Evolutionary conservation across 37 sponge, comb jelly and placozoan genomes (phyloP).

Genomic region (Ianthella basta): DNA sequence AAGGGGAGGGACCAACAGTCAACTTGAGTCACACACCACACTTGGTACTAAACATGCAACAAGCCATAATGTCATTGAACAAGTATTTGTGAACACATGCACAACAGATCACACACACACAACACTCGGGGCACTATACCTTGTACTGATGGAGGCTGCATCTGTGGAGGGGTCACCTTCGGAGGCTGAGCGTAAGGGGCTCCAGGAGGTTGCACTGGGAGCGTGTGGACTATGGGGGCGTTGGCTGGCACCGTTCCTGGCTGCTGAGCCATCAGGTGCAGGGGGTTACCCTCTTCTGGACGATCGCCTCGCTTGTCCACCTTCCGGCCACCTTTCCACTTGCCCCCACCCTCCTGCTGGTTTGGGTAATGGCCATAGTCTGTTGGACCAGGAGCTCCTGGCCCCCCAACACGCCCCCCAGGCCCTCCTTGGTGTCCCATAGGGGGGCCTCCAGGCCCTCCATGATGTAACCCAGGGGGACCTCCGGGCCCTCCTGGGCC

Average conservation of each 20-base stretch:
- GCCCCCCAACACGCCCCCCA: background rate
- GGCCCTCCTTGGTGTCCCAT: background rate
- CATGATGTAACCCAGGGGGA: no score
- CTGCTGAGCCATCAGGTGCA: background rate
- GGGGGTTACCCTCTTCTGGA: background rate
- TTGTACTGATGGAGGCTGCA: no score
- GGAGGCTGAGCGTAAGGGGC: background rate
- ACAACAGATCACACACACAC: no score
- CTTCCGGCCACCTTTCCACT: conserved; percentile 10
- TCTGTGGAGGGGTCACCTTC: background rate
- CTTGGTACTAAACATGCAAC: no score
- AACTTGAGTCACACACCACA: no score
- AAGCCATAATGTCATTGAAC: no score
- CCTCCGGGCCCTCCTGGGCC: no score
- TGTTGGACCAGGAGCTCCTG: background rate
- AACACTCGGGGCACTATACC: no score
- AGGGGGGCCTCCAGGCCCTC: no score
- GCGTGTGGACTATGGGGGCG: background rate
- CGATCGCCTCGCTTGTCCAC: background rate
- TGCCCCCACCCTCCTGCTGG: conserved; percentile 30
- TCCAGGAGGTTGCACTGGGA: background rate
- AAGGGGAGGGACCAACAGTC: conserved; percentile 6
- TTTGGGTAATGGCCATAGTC: conserved; percentile 6
- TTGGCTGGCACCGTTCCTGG: background rate
- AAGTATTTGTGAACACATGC: no score